Base-by-base conservation (phyloP, 2,888 invertebrate genomes). In the Scaptomyza polygonia region DNA sequence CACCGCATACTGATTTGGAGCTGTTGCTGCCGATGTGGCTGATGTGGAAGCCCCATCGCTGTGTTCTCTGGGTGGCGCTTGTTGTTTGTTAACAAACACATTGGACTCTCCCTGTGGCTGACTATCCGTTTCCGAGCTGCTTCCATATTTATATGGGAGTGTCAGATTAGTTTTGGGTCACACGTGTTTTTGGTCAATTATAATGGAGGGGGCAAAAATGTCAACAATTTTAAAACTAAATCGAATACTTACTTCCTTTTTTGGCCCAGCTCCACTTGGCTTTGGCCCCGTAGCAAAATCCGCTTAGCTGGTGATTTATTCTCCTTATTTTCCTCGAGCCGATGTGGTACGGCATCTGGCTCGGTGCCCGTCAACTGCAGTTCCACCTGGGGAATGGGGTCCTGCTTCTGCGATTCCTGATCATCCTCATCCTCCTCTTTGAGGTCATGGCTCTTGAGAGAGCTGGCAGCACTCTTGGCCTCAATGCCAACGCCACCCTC, bases 171-270 rank as follows among this genome's bases (percentile, higher is more conserved):
- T 67, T 59, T 62, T 64, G 45, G 45, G 32, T 61, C 70, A 72
- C 43, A 47, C 42, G 45, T 34, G 8, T 34, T 34, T 36, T 67
- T 25, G 61, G 48, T 16, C 30, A 55, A 16, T 25, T 11, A 5
- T n/a, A 63, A 18, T 39, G 47, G 42, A 21, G 56, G 42, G 27
- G 56, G 21, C 27, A 29, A 12, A 58, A 14, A 58, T 8, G 14
- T 40, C 8, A 42, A 53, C 9, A 16, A 34, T 32, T 6, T 16
- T 9, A 8, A 25, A 25, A 42, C n/a, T 21, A 25, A 9, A 9
- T 12, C 21, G 30, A 12, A 52, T 71, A 91, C 92, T 92, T 90
- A 92, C 92, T 88, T 80, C 70, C 86, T 87, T 61, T 87, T 91
- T 2, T 89, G 77, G n/a, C 87, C 87, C 59, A 92, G 67, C 30